phyloP scores from a whole-genome alignment of 2,797 vertebrate genomes.

The Triplophysa yarkandensis region DNA sequence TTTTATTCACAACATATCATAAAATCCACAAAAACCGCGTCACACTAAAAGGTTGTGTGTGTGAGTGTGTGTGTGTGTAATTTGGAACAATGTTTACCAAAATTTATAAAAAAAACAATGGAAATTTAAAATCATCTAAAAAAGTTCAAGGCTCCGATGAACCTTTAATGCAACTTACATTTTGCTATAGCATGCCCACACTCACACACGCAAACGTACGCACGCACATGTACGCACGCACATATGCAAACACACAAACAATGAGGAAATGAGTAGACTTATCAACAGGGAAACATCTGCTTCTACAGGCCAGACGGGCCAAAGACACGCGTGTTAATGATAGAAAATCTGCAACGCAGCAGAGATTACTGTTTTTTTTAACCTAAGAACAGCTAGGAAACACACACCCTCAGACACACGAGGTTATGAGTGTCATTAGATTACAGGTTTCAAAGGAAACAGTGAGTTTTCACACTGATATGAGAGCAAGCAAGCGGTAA shows the following conservation, averaged over 20 bases:
- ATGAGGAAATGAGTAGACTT: constrained; percentile 43
- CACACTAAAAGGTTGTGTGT: too few relatives aligned
- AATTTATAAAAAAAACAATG: too few relatives aligned
- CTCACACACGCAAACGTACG: too few relatives aligned
- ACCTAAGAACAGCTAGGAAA: background rate
- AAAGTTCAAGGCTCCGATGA: too few relatives aligned
- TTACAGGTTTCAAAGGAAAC: constrained; percentile 25
- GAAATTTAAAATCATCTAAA: too few relatives aligned
- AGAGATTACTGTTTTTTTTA: background rate
- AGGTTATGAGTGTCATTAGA: constrained; percentile 3
- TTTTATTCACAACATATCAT: too few relatives aligned
- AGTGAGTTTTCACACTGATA: background rate
- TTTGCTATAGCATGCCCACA: too few relatives aligned
- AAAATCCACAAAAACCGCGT: too few relatives aligned
- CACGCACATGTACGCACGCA: too few relatives aligned
- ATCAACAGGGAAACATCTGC: constrained; percentile 55
- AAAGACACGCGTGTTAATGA: background rate
- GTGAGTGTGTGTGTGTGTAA: too few relatives aligned
- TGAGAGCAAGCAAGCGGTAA: background rate
- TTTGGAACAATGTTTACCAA: too few relatives aligned
- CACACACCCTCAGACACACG: background rate
- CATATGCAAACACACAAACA: constrained; percentile 6
- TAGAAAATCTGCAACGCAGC: background rate
- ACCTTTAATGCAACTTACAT: too few relatives aligned
- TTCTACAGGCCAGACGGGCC: constrained; percentile 8